phyloP scores from a whole-genome alignment of 2,888 invertebrate genomes.

The Tupiocoris notatus region DNA sequence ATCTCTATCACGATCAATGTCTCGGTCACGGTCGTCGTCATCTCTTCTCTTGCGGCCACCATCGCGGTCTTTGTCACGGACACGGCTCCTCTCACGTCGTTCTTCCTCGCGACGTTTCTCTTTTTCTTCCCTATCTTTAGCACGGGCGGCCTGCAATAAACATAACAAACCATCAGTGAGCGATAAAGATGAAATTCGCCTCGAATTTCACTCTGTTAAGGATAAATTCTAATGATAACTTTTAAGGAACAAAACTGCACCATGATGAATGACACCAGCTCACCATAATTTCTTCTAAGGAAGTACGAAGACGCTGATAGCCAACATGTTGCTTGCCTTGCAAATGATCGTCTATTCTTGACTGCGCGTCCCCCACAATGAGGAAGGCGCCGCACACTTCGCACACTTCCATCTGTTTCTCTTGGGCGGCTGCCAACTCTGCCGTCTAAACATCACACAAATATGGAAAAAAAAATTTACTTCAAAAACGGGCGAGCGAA shows the following conservation, averaged over 20 bases:
- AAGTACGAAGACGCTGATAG: slow-evolving; percentile 64
- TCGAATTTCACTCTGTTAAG: neutral
- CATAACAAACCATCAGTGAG: neutral
- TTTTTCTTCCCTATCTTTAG: slow-evolving; percentile 58
- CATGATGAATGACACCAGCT: slow-evolving; percentile 34
- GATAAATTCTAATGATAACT: no score
- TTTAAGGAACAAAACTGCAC: slow-evolving; percentile 37
- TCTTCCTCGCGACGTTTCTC: slow-evolving; percentile 55
- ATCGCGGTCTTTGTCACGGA: slow-evolving; percentile 17
- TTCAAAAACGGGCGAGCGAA: no score
- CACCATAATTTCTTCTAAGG: slow-evolving; percentile 61
- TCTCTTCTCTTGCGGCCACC: slow-evolving; percentile 9
- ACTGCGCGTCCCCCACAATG: slow-evolving; percentile 98
- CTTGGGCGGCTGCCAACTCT: slow-evolving; percentile 82
- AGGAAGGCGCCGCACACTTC: slow-evolving; percentile 97
- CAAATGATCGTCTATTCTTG: slow-evolving; percentile 94
- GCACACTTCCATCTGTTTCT: slow-evolving; percentile 99
- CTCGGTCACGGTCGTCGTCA: slow-evolving; percentile 10
- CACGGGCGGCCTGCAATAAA: slow-evolving; percentile 54
- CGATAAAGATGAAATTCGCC: neutral
- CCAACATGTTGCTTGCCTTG: slow-evolving; percentile 99
- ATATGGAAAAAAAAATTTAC: no score
- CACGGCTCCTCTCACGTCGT: slow-evolving; percentile 26
- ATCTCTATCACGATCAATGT: slow-evolving; percentile 5
- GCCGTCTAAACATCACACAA: slow-evolving; percentile 75